Evolutionary conservation across 2,888 invertebrate genomes (phyloP).

Genomic region (Argynnis bischoffii): DNA sequence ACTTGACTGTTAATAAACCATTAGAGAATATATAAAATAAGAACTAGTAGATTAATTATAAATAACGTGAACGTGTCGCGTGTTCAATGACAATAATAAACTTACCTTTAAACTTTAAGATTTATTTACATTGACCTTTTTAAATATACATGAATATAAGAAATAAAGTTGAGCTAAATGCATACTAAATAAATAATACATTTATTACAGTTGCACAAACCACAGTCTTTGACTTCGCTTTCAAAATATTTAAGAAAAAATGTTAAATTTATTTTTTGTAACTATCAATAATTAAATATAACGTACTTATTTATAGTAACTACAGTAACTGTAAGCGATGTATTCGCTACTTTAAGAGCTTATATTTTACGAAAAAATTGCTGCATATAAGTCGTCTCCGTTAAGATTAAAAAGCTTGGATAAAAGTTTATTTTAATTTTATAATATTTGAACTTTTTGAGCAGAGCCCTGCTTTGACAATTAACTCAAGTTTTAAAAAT

Average conservation of each 20-base stretch:
- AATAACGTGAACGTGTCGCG: slow-evolving; percentile 8
- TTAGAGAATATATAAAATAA: neutral
- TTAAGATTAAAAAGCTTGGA: too few relatives aligned
- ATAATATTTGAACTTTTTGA: too few relatives aligned
- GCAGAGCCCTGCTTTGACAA: too few relatives aligned
- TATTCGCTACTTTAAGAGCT: too few relatives aligned
- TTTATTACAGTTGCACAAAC: neutral
- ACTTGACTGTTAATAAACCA: neutral
- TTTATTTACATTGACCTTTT: slow-evolving; percentile 28
- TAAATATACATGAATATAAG: slow-evolving; percentile 23
- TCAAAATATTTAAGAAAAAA: neutral
- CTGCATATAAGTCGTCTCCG: too few relatives aligned
- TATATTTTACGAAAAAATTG: too few relatives aligned
- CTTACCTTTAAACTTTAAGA: slow-evolving; percentile 27
- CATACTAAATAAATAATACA: slow-evolving; percentile 12
- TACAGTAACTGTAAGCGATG: too few relatives aligned
- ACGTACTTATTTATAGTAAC: too few relatives aligned
- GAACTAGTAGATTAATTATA: slow-evolving; percentile 2
- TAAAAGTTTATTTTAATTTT: too few relatives aligned
- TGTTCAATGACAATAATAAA: slow-evolving; percentile 15
- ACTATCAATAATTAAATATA: too few relatives aligned
- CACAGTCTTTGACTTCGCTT: neutral
- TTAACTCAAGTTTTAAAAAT: too few relatives aligned
- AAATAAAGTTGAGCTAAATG: slow-evolving; percentile 24
- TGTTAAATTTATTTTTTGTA: too few relatives aligned